Evolutionary conservation across 2,888 invertebrate genomes (phyloP).

Genomic region (Syrphus vitripennis): DNA sequence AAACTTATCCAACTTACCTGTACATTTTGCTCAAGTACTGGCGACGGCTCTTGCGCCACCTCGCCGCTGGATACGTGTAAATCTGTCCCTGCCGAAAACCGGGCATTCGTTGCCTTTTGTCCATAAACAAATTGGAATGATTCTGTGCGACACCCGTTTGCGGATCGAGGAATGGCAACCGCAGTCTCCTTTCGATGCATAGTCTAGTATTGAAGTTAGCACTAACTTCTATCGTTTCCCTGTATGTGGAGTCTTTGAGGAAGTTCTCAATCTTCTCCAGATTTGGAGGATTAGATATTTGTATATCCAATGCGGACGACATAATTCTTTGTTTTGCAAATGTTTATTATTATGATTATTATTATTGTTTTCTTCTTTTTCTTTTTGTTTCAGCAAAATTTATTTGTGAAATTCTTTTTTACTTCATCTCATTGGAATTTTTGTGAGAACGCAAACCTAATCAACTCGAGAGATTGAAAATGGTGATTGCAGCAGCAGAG

Average conservation of each 20-base stretch:
- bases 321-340: conserved; percentile 68
- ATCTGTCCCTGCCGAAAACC: conserved; percentile 94
- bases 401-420: conserved; percentile 20
- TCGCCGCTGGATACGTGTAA: conserved; percentile 93
- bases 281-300: conserved; percentile 86
- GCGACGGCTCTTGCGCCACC: conserved; percentile 95
- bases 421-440: conserved; percentile 42
- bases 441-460: conserved; percentile 23
- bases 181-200: conserved; percentile 93
- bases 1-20: conserved; percentile 74
- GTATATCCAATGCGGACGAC: conserved; percentile 85
- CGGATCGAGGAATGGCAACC: conserved; percentile 98
- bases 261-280: conserved; percentile 90
- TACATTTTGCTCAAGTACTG: conserved; percentile 87
- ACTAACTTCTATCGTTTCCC: conserved; percentile 96
- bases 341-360: conserved; percentile 44
- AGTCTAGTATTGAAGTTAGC: conserved; percentile 95
- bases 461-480: conserved; percentile 46
- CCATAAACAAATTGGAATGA: conserved; percentile 95
- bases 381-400: not conserved
- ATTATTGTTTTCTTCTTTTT: not conserved
- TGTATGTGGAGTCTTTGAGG: conserved; percentile 92
- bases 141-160: conserved; percentile 98
- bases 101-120: conserved; percentile 93
- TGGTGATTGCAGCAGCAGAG: conserved; percentile 43